phyloP scores from a whole-genome alignment of 30 jellyfish, hydroid and myxozoan genomes.

The Chrysaora quinquecirrha region DNA sequence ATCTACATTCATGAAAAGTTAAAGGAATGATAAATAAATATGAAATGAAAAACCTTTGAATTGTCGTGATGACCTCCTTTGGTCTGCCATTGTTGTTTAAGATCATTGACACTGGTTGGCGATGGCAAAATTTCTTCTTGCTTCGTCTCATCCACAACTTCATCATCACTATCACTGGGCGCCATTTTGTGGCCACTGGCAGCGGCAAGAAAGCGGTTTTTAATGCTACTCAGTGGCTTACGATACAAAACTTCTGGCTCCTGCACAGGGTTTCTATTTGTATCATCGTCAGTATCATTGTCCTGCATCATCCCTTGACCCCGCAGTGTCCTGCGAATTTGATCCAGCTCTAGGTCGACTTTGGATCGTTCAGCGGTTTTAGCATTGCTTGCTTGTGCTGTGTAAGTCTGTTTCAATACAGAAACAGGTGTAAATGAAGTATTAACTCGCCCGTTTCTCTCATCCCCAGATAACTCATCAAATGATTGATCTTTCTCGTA shows the following conservation, averaged over 20 bases:
- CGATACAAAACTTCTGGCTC: conserved; percentile 53
- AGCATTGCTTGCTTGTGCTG: conserved; percentile 11
- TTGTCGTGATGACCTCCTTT: conserved; percentile 37
- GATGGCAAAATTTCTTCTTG: conserved; percentile 52
- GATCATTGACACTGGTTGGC: conserved; percentile 32
- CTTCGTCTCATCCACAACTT: conserved; percentile 21
- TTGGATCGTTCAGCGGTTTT: conserved; percentile 55
- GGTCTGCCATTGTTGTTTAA: conserved; percentile 50
- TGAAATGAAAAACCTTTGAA: conserved; percentile 21
- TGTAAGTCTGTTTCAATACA: conserved; percentile 43
- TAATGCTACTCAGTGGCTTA: conserved; percentile 67
- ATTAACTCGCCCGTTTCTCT: conserved; percentile 1
- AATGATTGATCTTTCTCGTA: conserved; percentile 64
- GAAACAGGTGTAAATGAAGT: conserved; percentile 37
- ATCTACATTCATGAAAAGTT: no score
- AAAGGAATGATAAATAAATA: no score
- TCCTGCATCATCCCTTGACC: conserved; percentile 25
- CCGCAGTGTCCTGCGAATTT: conserved; percentile 46
- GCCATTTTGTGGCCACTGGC: conserved; percentile 65
- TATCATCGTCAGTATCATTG: conserved; percentile 29
- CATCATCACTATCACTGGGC: conserved; percentile 68
- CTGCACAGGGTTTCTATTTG: not conserved
- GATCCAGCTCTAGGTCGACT: conserved; percentile 60
- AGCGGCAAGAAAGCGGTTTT: conserved; percentile 62
- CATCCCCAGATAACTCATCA: conserved; percentile 34